Evolutionary conservation across 1,140 invertebrate genomes (phyloP).

Genomic region (Asobara japonica): DNA sequence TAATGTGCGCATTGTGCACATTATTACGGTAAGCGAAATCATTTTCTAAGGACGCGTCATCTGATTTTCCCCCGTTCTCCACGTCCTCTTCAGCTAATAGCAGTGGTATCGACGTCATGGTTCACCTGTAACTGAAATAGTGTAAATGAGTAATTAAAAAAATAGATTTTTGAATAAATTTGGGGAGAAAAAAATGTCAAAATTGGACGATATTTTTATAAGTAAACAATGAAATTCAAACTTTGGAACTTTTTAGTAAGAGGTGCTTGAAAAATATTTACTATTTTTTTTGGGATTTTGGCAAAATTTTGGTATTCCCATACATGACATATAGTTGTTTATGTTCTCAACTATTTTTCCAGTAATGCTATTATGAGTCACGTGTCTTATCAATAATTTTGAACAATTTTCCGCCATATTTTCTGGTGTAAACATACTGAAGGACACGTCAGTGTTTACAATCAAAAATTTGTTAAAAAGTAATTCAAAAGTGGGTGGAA

Average conservation of each 20-base stretch:
- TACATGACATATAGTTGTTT: too few relatives aligned
- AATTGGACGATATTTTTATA: too few relatives aligned
- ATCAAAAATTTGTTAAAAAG: not conserved
- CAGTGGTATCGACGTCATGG: constrained; percentile 51
- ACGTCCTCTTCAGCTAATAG: constrained; percentile 70
- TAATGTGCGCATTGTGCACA: constrained; percentile 72
- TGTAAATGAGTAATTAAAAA: not conserved
- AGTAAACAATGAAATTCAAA: too few relatives aligned
- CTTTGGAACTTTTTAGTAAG: too few relatives aligned
- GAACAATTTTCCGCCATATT: not conserved
- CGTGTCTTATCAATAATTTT: not conserved
- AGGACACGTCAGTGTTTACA: not conserved
- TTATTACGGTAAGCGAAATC: constrained; percentile 78
- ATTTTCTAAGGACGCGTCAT: constrained; percentile 64
- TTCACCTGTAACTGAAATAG: not conserved
- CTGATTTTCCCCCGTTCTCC: constrained; percentile 70
- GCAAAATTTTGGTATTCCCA: too few relatives aligned
- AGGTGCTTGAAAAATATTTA: too few relatives aligned
- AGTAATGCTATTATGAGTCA: not conserved
- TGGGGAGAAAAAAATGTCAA: too few relatives aligned
- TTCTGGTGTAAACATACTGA: not conserved
- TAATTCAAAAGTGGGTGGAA: not conserved
- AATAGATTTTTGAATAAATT: not conserved
- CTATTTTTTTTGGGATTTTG: too few relatives aligned
- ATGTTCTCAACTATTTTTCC: not conserved